A percentile compares a stretch with the other conserved stretches of the same genome.
Evolutionary conservation across 2,888 invertebrate species (phyloP).

Genomic region (Epistrophe grossulariae): DNA sequence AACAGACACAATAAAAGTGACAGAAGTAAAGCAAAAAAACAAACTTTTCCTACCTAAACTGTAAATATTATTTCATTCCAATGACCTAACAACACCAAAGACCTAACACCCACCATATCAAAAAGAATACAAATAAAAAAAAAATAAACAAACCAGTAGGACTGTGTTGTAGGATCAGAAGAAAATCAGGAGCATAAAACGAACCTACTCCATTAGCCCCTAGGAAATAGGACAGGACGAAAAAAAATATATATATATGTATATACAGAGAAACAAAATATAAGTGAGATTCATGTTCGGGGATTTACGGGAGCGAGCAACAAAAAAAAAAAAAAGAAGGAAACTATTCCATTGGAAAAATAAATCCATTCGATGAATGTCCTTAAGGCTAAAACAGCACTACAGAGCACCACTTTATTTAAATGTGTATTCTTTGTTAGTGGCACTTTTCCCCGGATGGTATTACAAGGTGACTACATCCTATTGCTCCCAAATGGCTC

Average conservation of each 20-base stretch:
- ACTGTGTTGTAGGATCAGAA: neutral
- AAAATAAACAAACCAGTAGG: neutral
- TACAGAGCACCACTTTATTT: conserved; percentile 68
- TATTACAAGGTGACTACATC: conserved; percentile 73
- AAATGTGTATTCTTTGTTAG: conserved; percentile 65
- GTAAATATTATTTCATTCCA: conserved; percentile 72
- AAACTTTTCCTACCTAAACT: conserved; percentile 44
- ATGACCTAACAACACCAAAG: conserved; percentile 69
- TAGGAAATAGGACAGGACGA: conserved; percentile 18
- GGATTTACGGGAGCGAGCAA: conserved; percentile 38
- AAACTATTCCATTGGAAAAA: conserved; percentile 75
- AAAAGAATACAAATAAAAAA: neutral
- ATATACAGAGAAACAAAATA: conserved; percentile 4
- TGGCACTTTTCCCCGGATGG: conserved; percentile 66
- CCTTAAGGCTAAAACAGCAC: conserved; percentile 63
- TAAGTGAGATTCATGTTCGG: conserved; percentile 49
- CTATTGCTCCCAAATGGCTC: conserved; percentile 66
- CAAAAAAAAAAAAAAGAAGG: conserved; percentile 1
- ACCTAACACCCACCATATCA: conserved; percentile 37
- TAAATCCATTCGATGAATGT: conserved; percentile 75
- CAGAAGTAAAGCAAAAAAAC: conserved; percentile 22
- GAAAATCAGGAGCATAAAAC: conserved; percentile 43
- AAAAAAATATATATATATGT: no score
- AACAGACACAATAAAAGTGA: conserved; percentile 65
- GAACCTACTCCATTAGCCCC: conserved; percentile 64